Conservation (phyloP, 2,888 invertebrate genomes). For the Mythimna lalbum region DNA sequence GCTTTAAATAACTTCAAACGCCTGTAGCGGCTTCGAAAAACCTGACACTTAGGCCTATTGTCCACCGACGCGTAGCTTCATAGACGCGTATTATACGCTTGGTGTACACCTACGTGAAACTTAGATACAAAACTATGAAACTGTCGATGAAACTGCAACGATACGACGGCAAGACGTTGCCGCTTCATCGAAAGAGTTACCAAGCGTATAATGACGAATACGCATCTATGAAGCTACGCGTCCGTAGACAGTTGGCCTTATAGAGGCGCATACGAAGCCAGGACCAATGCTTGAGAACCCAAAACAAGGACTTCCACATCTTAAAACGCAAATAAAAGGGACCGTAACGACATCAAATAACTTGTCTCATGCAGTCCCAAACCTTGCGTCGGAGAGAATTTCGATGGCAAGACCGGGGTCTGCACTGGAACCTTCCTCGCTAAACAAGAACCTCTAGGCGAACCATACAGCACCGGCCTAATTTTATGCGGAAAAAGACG, state of each 20-base stretch:
- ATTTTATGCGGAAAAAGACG: conserved; percentile 73
- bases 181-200: no score
- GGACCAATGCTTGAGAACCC: conserved; percentile 11
- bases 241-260: no score
- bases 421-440: conserved; percentile 87
- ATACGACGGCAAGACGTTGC: no score
- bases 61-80: no score
- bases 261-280: neutral
- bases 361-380: conserved; percentile 79
- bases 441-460: conserved; percentile 82
- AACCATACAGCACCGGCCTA: conserved; percentile 77
- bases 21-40: neutral
- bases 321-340: conserved; percentile 68
- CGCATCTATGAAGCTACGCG: no score
- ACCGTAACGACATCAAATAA: conserved; percentile 66
- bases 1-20: neutral
- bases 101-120: no score
- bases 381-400: conserved; percentile 88
- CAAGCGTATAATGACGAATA: no score
- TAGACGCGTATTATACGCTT: no score
- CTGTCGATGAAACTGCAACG: no score
- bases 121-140: no score
- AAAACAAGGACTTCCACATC: conserved; percentile 17
- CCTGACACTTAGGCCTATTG: no score
- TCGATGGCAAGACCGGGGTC: conserved; percentile 88